phyloP scores from a whole-genome alignment of 2,888 invertebrate genomes.

The Orthosia incerta region DNA sequence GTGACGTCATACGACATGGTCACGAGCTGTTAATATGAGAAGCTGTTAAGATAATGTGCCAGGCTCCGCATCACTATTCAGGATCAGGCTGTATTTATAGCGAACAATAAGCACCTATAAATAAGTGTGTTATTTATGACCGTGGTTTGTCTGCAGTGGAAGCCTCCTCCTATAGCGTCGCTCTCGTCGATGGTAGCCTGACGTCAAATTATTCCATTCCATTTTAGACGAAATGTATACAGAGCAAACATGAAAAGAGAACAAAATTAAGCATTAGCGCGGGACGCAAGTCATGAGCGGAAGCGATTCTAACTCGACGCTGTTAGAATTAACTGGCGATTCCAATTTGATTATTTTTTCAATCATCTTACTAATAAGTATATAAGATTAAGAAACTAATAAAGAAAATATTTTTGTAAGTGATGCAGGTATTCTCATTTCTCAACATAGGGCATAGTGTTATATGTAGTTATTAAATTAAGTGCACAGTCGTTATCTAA shows the following conservation, averaged over 20 bases:
- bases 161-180: slow-evolving; percentile 70
- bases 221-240: slow-evolving; percentile 89
- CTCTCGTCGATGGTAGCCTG: slow-evolving; percentile 80
- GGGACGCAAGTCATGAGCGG: slow-evolving; percentile 67
- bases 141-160: slow-evolving; percentile 40
- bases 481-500: background rate
- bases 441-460: no score
- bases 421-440: background rate
- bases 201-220: slow-evolving; percentile 88
- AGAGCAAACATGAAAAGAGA: slow-evolving; percentile 90
- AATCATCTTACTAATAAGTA: background rate
- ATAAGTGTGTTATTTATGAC: slow-evolving; percentile 66
- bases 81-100: slow-evolving; percentile 65
- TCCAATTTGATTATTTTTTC: background rate
- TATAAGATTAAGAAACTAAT: background rate
- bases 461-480: background rate
- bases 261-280: slow-evolving; percentile 87
- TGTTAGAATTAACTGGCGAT: background rate
- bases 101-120: slow-evolving; percentile 67
- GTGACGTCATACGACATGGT: background rate
- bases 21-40: slow-evolving; percentile 6
- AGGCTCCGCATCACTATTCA: slow-evolving; percentile 75
- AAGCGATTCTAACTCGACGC: slow-evolving; percentile 51
- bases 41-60: slow-evolving; percentile 67
- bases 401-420: background rate